Percentiles rank a stretch among this genome's conserved stretches.
phyloP scores from a whole-genome alignment of 2,113 vertebrate genomes.

The Poeciliopsis prolifica region DNA sequence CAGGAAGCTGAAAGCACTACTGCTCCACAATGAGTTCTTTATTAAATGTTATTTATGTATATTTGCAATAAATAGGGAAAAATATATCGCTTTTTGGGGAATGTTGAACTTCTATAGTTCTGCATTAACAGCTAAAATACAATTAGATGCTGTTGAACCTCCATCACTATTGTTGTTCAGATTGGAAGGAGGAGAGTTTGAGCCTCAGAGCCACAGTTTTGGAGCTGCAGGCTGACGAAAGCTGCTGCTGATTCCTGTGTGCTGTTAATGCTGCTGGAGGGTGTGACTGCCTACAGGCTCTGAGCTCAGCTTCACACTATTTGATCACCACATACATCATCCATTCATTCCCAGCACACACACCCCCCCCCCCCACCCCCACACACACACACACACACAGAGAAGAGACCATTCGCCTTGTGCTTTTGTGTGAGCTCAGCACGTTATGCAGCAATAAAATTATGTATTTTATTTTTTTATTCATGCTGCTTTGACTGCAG shows the following conservation, averaged over 20 bases:
- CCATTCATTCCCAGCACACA: slow-evolving; percentile 14
- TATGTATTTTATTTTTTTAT: slow-evolving; percentile 1
- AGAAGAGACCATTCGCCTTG: neutral
- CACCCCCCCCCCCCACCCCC: slow-evolving; percentile 8
- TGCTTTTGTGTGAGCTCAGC: slow-evolving; percentile 32
- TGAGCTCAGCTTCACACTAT: slow-evolving; percentile 35
- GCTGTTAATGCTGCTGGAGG: slow-evolving; percentile 56
- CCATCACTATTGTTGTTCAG: neutral
- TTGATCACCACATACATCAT: slow-evolving; percentile 38
- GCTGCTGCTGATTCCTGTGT: slow-evolving; percentile 39
- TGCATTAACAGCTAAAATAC: too few species aligned
- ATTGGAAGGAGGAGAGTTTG: slow-evolving; percentile 4
- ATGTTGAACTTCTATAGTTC: too few species aligned
- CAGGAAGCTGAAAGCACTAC: neutral
- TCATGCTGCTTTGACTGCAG: slow-evolving; percentile 42
- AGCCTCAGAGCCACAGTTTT: slow-evolving; percentile 43
- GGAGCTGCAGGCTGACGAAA: slow-evolving; percentile 34
- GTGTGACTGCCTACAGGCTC: slow-evolving; percentile 55
- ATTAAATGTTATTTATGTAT: too few species aligned
- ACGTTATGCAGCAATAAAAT: slow-evolving; percentile 15
- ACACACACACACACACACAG: neutral
- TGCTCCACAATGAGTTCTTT: neutral
- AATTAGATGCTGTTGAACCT: too few species aligned
- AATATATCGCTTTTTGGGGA: neutral
- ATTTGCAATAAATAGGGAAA: neutral